phyloP scores from a whole-genome alignment of 2,888 invertebrate species.

The Creontiades dilutus region DNA sequence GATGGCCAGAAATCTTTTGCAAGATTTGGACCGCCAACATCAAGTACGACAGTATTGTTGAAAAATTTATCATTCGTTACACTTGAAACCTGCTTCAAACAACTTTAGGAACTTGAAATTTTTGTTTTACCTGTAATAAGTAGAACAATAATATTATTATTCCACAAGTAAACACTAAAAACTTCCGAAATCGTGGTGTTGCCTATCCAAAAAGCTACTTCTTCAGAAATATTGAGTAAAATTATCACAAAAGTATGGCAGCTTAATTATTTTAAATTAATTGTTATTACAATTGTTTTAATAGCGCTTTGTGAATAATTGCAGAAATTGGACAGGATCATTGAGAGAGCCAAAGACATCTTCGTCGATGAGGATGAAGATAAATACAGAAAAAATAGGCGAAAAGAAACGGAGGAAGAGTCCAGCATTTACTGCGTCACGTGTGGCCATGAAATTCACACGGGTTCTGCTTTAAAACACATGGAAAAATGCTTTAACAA shows the following conservation, averaged over 20 bases:
- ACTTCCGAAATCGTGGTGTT: too few species aligned
- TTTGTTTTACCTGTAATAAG: too few species aligned
- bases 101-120: too few species aligned
- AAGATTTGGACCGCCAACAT: conserved; percentile 86
- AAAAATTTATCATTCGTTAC: too few species aligned
- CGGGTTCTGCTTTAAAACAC: conserved; percentile 94
- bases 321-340: conserved; percentile 87
- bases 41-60: conserved; percentile 27
- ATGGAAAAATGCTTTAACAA: conserved; percentile 99
- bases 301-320: not conserved
- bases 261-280: too few species aligned
- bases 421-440: conserved; percentile 95
- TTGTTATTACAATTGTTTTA: not conserved
- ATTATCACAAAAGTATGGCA: too few species aligned
- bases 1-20: conserved; percentile 87
- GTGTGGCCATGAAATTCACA: conserved; percentile 96
- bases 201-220: too few species aligned
- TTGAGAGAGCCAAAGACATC: conserved; percentile 88
- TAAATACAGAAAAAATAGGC: conserved; percentile 79
- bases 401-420: conserved; percentile 84
- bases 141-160: too few species aligned
- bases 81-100: too few species aligned
- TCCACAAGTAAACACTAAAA: too few species aligned
- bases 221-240: too few species aligned
- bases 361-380: conserved; percentile 81